phyloP scores from a whole-genome alignment of 2,888 invertebrate genomes.

The Pristionchus maxplancki region DNA sequence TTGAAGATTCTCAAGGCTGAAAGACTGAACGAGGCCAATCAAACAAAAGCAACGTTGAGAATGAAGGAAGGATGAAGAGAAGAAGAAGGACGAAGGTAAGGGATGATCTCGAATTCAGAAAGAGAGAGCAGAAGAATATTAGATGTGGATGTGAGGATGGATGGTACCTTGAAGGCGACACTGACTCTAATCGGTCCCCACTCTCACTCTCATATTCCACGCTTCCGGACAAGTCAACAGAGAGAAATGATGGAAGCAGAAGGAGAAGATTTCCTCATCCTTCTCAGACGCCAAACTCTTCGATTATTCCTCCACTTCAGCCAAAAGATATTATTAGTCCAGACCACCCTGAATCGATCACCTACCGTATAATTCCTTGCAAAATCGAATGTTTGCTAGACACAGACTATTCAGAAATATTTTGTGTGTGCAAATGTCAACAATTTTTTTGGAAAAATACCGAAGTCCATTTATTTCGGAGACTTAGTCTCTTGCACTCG shows the following conservation, averaged over 20 bases:
- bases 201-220: constrained; percentile 43
- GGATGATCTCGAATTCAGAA: constrained; percentile 22
- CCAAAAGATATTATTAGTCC: not conserved
- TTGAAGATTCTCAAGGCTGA: constrained; percentile 17
- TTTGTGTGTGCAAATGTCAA: not conserved
- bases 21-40: constrained; percentile 27
- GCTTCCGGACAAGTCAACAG: constrained; percentile 29
- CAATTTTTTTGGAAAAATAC: not conserved
- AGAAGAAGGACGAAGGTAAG: not conserved
- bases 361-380: not conserved
- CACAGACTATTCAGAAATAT: not conserved
- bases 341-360: not conserved
- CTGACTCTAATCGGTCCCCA: not conserved
- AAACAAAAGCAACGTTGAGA: constrained; percentile 1
- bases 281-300: not conserved
- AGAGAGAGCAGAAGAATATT: not conserved
- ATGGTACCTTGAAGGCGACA: constrained; percentile 3
- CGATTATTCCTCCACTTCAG: not conserved
- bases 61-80: not conserved
- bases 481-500: constrained; percentile 4
- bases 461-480: not conserved
- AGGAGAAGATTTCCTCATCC: constrained; percentile 30
- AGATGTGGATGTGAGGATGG: not conserved
- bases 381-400: not conserved
- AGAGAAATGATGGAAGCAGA: constrained; percentile 31